Evolutionary conservation across 2,113 vertebrate genomes (phyloP).

Genomic region (Mastomys natalensis): DNA sequence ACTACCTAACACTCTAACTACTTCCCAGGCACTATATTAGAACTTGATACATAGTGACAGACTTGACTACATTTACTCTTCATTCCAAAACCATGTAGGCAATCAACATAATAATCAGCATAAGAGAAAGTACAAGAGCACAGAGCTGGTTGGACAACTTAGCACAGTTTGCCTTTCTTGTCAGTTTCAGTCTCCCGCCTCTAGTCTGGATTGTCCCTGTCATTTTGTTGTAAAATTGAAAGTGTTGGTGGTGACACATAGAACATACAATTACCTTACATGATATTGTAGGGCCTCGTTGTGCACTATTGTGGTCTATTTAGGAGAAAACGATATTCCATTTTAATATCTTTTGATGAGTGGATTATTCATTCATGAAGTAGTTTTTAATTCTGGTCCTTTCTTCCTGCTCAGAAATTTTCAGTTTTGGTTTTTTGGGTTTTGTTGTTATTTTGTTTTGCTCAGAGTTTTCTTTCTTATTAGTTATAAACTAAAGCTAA

Average conservation of each 20-base stretch:
- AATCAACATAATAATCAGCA: neutral
- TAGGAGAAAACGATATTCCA: neutral
- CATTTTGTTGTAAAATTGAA: conserved; percentile 16
- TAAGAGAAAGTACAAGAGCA: neutral
- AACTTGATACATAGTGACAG: neutral
- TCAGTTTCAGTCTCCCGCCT: neutral
- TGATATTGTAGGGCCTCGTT: neutral
- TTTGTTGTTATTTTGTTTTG: too few species aligned
- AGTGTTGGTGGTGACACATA: neutral
- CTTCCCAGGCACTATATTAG: neutral
- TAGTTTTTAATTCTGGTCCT: neutral
- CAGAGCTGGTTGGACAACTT: neutral
- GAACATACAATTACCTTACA: neutral
- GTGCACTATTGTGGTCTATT: neutral
- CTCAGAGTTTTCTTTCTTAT: neutral
- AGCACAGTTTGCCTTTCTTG: neutral
- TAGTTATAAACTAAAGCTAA: conserved; percentile 20
- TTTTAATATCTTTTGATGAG: neutral
- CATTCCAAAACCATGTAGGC: neutral
- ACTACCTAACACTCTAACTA: neutral
- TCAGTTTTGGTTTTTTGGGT: neutral
- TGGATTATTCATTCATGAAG: neutral
- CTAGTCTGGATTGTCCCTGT: neutral
- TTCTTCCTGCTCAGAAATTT: neutral
- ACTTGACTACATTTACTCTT: neutral